phyloP scores from a whole-genome alignment of 2,113 vertebrate genomes.

The Chitala chitala region DNA sequence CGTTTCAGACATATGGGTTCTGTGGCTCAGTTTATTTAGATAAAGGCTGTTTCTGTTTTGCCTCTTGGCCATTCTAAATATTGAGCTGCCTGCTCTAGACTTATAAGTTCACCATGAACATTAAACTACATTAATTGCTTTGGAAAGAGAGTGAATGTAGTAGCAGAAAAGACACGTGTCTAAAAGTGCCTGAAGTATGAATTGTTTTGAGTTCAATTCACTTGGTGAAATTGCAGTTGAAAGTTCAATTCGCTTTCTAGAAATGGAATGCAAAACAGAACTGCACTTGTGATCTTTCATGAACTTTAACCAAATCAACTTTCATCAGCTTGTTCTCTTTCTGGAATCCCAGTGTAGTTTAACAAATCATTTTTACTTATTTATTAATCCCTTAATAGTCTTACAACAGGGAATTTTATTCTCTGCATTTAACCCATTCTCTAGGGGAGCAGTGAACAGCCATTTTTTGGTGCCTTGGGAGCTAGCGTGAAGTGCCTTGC shows the following conservation, averaged over 20 bases:
- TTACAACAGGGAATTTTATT: no score
- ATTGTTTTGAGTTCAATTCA: slow-evolving; percentile 18
- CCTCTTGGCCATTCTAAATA: slow-evolving; percentile 47
- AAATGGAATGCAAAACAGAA: slow-evolving; percentile 12
- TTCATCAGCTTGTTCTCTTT: slow-evolving; percentile 13
- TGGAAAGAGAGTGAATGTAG: slow-evolving; percentile 34
- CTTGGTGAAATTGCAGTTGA: not conserved
- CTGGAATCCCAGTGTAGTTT: slow-evolving; percentile 17
- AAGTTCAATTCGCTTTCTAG: slow-evolving; percentile 13
- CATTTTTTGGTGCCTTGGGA: not conserved
- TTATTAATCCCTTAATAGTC: no score
- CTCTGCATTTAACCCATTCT: no score
- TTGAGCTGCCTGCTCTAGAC: slow-evolving; percentile 41
- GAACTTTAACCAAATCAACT: slow-evolving; percentile 22
- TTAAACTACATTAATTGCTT: slow-evolving; percentile 56
- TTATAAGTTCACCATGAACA: slow-evolving; percentile 46
- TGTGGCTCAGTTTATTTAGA: slow-evolving; percentile 39
- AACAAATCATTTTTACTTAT: not conserved
- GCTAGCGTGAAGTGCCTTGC: not conserved
- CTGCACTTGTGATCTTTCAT: slow-evolving; percentile 19
- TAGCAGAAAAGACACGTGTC: slow-evolving; percentile 27
- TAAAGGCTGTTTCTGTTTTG: slow-evolving; percentile 30
- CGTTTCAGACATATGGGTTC: not conserved
- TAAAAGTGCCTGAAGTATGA: slow-evolving; percentile 33
- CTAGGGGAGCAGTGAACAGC: no score